phyloP scores from a whole-genome alignment of 30 jellyfish, hydroid and myxozoan genomes.

The Phacellophora camtschatica region DNA sequence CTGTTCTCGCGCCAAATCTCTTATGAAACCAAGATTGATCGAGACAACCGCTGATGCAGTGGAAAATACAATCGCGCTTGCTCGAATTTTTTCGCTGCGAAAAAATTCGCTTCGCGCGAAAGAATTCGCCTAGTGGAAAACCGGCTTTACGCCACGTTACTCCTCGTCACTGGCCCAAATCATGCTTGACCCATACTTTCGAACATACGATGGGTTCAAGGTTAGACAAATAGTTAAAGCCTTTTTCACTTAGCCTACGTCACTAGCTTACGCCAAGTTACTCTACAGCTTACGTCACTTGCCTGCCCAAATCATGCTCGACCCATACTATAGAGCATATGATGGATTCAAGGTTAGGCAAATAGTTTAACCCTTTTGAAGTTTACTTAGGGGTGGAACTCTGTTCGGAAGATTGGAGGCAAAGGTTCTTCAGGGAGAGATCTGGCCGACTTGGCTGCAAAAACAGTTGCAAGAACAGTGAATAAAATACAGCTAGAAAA shows the following conservation, averaged over 20 bases:
- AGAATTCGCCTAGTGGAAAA: background rate
- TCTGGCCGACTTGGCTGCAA: no score
- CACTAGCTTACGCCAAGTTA: no score
- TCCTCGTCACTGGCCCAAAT: slow-evolving; percentile 92
- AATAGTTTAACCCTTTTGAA: no score
- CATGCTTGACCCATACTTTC: slow-evolving; percentile 77
- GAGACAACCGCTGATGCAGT: background rate
- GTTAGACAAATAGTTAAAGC: no score
- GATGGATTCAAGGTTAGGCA: slow-evolving; percentile 97
- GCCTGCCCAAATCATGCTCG: slow-evolving; percentile 95
- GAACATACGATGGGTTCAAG: slow-evolving; percentile 93
- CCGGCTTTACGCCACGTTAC: no score
- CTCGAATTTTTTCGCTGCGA: slow-evolving; percentile 2
- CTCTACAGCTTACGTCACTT: slow-evolving; percentile 89
- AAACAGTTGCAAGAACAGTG: no score
- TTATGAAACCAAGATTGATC: background rate
- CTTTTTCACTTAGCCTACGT: no score
- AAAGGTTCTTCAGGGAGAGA: no score
- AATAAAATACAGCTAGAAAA: no score
- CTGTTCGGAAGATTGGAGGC: no score
- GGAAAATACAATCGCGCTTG: background rate
- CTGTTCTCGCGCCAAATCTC: slow-evolving; percentile 22
- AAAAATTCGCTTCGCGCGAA: slow-evolving; percentile 24
- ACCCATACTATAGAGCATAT: slow-evolving; percentile 81
- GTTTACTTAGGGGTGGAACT: no score